phyloP scores from a whole-genome alignment of 2,113 vertebrate genomes.

The Pygathrix nemaeus region DNA sequence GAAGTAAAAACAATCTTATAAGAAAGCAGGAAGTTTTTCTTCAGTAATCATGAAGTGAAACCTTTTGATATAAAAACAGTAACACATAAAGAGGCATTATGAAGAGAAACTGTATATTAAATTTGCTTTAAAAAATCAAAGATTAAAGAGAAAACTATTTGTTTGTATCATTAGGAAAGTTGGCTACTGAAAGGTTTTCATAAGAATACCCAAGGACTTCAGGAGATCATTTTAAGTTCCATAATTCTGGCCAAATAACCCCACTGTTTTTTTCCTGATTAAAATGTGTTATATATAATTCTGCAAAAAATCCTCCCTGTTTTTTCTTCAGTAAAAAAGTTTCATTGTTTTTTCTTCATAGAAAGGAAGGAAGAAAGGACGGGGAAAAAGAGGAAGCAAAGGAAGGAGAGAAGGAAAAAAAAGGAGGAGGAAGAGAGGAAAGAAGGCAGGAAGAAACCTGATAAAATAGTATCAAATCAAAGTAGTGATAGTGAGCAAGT shows the following conservation, averaged over 20 bases:
- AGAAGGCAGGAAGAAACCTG: not conserved
- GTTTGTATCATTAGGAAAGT: not conserved
- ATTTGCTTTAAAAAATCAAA: not conserved
- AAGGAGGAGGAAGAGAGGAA: not conserved
- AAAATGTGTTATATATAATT: not conserved
- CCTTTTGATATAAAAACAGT: not conserved
- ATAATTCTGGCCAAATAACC: not conserved
- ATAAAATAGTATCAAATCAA: not conserved
- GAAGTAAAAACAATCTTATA: slow-evolving; percentile 9
- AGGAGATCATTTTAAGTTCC: not conserved
- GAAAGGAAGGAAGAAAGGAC: not conserved
- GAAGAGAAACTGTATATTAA: not conserved
- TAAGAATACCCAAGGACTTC: not conserved
- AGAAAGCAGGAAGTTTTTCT: not conserved
- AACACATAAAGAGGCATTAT: not conserved
- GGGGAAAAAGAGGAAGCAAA: not conserved
- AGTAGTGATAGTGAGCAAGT: not conserved
- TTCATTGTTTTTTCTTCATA: not conserved
- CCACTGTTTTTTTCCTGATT: not conserved
- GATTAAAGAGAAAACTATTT: not conserved
- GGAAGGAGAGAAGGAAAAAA: not conserved
- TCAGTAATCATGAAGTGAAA: not conserved
- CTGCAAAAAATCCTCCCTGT: not conserved
- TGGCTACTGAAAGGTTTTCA: not conserved
- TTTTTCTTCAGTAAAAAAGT: not conserved